Evolutionary conservation across 2,113 vertebrate species (phyloP), one percentile per base, ranked within the genome.

Genomic region (Nycticryphes semicollaris): DNA sequence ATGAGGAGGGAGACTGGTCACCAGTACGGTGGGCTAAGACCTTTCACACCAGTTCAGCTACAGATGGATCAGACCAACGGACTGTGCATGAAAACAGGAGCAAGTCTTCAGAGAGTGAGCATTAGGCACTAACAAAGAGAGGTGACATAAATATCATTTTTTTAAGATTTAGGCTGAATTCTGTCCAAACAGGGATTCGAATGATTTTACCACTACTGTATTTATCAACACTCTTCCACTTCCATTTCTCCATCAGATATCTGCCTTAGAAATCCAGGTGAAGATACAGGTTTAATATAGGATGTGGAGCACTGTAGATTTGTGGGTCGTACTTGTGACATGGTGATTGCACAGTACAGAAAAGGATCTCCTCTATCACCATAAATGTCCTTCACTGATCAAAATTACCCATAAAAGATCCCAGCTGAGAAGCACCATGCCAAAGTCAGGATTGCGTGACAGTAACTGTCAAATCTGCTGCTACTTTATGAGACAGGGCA

Each of bases 191-290:
- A 83, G 14, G 7, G 10, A 15, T 23, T 8, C 8, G 14, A 4
- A 47, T 51, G 0, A 0, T 75, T 87, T 78, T 7, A 13, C 19
- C 0, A 0, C 39, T 45, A 14, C 15, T 60, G 12, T 21, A 12
- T 56, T 50, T 47, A 14, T 37, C 66, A 75, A 19, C 0, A 1
- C 3, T 33, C 25, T 83, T 88, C 57, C 90, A 22, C 23, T 80
- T 66, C 35, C 19, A 19, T 54, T 81, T 59, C 8, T 75, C 4
- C 22, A 62, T 24, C 27, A 73, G 30, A 13, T 24, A 8, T 1
- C 27, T 89, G 30, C n/a, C 18, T 37, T 18, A 54, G 27, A 79
- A 87, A 72, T 7, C 17, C 25, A 59, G 8, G 3, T 43, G 31
- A 73, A 86, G 48, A 72, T 28, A 20, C 5, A 78, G 62, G 7